phyloP scores from a whole-genome alignment of 2,113 vertebrate genomes.

The Furnarius figulus region DNA sequence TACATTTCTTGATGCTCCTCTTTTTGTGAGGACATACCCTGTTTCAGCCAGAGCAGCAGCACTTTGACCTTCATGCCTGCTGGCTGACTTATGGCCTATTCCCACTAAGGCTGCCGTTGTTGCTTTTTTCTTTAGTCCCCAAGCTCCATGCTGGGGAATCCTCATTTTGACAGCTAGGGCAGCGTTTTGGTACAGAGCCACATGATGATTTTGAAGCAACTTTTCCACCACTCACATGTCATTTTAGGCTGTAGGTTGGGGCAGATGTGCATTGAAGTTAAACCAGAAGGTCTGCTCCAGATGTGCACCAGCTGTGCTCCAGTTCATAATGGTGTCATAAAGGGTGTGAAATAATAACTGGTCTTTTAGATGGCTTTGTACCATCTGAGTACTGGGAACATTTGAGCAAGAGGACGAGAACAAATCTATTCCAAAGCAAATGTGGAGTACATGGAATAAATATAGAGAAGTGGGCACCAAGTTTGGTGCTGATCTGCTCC shows the following conservation, averaged over 20 bases:
- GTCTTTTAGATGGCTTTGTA: background rate
- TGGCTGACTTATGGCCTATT: background rate
- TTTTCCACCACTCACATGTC: background rate
- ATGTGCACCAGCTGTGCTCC: background rate
- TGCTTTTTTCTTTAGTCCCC: background rate
- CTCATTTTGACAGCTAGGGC: background rate
- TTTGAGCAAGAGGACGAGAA: background rate
- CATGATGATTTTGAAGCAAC: background rate
- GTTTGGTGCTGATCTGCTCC: background rate
- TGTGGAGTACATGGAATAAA: background rate
- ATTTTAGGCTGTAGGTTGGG: background rate
- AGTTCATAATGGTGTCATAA: background rate
- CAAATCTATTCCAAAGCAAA: background rate
- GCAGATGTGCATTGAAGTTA: background rate
- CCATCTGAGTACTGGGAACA: background rate
- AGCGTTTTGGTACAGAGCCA: background rate
- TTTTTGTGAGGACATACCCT: background rate
- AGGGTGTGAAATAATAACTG: background rate
- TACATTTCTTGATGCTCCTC: background rate
- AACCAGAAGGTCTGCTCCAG: background rate
- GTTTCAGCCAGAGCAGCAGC: background rate
- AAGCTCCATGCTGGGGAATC: background rate
- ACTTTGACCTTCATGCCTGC: background rate
- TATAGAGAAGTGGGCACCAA: fast-evolving
- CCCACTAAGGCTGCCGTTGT: too few relatives aligned